Percentiles rank a stretch among this genome's conserved stretches.
phyloP scores from a whole-genome alignment of 2,113 vertebrate genomes.

The Cyphomyrus plagiostoma region DNA sequence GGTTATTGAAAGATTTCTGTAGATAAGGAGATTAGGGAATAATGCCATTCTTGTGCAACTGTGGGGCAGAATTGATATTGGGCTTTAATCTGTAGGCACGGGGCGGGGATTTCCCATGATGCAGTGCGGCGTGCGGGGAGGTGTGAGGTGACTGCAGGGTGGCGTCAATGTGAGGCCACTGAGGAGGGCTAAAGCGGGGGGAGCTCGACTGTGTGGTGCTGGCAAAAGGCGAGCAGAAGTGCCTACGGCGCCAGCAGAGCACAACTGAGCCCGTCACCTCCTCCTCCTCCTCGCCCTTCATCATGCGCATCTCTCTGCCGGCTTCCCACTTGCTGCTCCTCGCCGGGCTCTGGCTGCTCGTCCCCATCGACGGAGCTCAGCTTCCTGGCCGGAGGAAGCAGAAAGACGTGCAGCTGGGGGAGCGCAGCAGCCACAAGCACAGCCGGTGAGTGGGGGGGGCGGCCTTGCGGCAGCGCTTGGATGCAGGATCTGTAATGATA shows the following conservation, averaged over 20 bases:
- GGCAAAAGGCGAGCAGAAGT: neutral
- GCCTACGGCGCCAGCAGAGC: neutral
- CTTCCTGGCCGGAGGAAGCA: constrained; percentile 28
- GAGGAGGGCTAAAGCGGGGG: neutral
- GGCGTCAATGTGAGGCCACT: neutral
- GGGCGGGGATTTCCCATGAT: neutral
- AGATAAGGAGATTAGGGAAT: constrained; percentile 31
- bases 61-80: constrained; percentile 23
- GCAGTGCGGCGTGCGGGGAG: neutral
- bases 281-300: neutral
- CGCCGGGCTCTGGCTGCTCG: constrained; percentile 32
- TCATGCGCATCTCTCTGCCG: constrained; percentile 16
- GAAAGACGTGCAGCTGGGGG: constrained; percentile 37
- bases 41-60: constrained; percentile 26
- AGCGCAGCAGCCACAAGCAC: constrained; percentile 32
- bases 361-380: constrained; percentile 23
- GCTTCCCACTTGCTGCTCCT: constrained; percentile 33
- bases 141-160: neutral
- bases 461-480: neutral
- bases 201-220: neutral
- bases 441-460: constrained; percentile 21
- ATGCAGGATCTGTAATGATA: neutral
- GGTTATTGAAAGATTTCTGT: constrained; percentile 28
- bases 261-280: neutral
- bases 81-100: constrained; percentile 18